Evolutionary conservation across 2,797 vertebrate species (phyloP), one percentile per base, ranked within the genome.

Genomic region (Dryobates pubescens): DNA sequence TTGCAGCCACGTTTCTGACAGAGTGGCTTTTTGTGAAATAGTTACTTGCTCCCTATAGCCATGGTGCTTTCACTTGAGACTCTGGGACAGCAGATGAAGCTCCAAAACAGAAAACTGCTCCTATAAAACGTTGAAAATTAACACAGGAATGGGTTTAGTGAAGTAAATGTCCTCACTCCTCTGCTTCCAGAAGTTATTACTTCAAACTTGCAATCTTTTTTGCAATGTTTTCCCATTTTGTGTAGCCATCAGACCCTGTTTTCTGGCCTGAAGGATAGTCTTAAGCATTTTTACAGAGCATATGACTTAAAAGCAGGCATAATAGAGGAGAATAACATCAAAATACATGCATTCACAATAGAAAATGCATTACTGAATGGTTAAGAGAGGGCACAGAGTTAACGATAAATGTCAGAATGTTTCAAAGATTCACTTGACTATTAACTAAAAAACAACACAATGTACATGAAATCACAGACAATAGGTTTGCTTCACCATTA

Each of bases 401-500:
- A 82, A 80, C 56, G 47, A 88, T 64, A 88, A 90, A 93, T 56
- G 51, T 82, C 45, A 92, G 58, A 91, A 61, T 24, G 11, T 77
- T 88, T 95, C 43, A 29, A 45, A 92, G 38, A 62, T 78, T 93
- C 6, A 2, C 32, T 79, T 86, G 64, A 56, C 88, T 93, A 88
- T 95, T 94, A 67, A 61, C 36, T 67, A 69, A 72, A 22, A 63
- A 89, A 82, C 78, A 77, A 85, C 53, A 76, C 24, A 71, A 23
- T 59, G 34, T 75, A 86, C 10, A 8, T 64, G 57, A 92, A 92
- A 88, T 74, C 36, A 71, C 41, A 41, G 62, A 72, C 26, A 75
- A 75, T 43, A 57, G 57, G 24, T 82, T 82, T 91, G 15, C 61
- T 69, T 89, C 81, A 67, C 43, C 64, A 20, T 62, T 78, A 34